Base-by-base conservation (phyloP, 2,113 vertebrate genomes). In the Myiagra hebetior region DNA sequence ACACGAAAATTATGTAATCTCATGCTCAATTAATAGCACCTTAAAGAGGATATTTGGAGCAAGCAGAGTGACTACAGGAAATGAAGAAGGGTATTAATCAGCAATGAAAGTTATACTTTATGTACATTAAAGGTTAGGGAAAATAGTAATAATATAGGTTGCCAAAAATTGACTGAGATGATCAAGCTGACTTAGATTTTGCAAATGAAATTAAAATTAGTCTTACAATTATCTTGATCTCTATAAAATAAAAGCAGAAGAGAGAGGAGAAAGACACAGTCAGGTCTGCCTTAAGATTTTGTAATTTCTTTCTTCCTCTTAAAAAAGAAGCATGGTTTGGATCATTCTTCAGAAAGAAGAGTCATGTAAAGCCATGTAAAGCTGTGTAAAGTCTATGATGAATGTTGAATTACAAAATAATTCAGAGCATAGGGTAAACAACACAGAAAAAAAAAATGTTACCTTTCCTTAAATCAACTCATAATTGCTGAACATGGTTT, bases 1-100 rank as follows among this genome's bases (percentile, higher is more conserved):
- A 95, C n/a, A 14, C 72, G 64, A 91, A 77, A 96, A 91, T 93
- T 90, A 93, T 35, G 67, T 77, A 90, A 93, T 74, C 53, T 79
- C 31, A n/a, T 73, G 8, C 21, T 95, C 84, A 88, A 49, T 57
- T 87, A 57, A 74, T 35, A 72, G 7, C 17, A 64, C n/a, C 60
- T 89, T 63, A 94, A 89, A 85, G 49, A 92, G 24, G 35, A n/a
- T 81, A 70, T 74, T 70, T 89, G 35, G 60, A 85, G 31, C 21
- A 89, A 72, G 39, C 13, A 60, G 15, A 67, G 15, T 31, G 33
- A 14, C 33, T 67, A 52, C 26, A 57, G 33, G 44, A 30, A 84
- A 72, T 60, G 30, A 64, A 73, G 23, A 74, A 81, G 55, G 7
- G 7, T 28, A 87, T 18, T 93, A 63, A 92, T 81, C 50, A 85